phyloP scores from a whole-genome alignment of 2,888 invertebrate genomes.

The Troides helena region DNA sequence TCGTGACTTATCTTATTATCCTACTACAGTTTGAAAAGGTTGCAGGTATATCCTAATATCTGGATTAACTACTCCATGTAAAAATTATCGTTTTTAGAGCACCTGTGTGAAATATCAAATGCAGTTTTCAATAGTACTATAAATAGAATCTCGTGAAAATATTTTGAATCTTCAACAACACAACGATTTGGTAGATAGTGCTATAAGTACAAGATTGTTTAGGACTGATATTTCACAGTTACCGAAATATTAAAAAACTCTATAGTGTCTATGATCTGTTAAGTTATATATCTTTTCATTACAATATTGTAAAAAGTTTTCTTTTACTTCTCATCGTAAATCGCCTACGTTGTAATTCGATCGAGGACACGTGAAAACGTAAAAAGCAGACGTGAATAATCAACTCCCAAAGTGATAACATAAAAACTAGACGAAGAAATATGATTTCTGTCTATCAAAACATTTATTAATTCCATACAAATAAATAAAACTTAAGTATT shows the following conservation, averaged over 20 bases:
- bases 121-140: too few relatives aligned
- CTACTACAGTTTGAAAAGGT: constrained; percentile 22
- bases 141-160: not conserved
- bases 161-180: too few relatives aligned
- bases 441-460: too few relatives aligned
- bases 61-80: not conserved
- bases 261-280: too few relatives aligned
- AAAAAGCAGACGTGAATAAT: not conserved
- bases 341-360: not conserved
- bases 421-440: not conserved
- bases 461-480: too few relatives aligned
- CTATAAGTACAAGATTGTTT: not conserved
- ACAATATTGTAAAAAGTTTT: too few relatives aligned
- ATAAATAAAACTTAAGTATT: too few relatives aligned
- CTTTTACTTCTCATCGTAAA: not conserved
- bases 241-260: not conserved
- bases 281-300: too few relatives aligned
- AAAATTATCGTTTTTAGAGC: not conserved
- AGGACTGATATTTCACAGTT: not conserved
- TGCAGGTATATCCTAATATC: not conserved
- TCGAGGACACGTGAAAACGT: not conserved
- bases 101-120: too few relatives aligned
- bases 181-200: not conserved
- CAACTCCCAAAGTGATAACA: not conserved
- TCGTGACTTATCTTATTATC: constrained; percentile 17